Conservation (phyloP, 2,113 vertebrate species). For the Phylloscopus whistleri region DNA sequence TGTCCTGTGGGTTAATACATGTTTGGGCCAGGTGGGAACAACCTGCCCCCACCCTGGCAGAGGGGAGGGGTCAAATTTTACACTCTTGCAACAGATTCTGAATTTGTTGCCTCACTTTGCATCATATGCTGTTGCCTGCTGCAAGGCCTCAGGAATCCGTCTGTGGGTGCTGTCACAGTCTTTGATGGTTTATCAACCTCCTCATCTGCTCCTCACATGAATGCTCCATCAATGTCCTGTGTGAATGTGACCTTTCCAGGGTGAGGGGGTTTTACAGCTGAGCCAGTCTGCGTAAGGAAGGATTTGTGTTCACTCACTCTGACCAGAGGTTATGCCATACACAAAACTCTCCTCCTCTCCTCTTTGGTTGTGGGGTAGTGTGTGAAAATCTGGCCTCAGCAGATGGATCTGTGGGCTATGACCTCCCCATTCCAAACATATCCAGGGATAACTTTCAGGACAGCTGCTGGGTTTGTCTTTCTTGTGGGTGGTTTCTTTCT, state of each 20-base stretch:
- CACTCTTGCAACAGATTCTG: background rate
- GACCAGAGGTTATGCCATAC: background rate
- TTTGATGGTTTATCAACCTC: background rate
- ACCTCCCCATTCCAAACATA: accelerated
- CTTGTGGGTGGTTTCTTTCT: background rate
- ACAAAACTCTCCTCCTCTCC: background rate
- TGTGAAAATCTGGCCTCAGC: background rate
- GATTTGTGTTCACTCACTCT: background rate
- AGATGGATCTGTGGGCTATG: background rate
- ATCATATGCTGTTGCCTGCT: accelerated
- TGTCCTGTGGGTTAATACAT: background rate
- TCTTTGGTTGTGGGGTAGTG: background rate
- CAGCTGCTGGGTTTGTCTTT: background rate
- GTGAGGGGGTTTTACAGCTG: background rate
- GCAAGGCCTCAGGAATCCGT: background rate
- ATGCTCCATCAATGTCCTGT: background rate
- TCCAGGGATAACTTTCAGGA: background rate
- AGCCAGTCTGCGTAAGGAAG: no score
- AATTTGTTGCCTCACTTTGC: background rate
- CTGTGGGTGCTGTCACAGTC: background rate
- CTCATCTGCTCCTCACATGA: background rate
- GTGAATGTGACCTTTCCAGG: accelerated
- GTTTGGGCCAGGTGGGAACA: background rate
- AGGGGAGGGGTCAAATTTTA: background rate
- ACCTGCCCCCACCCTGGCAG: background rate